Base-by-base conservation (phyloP, 23 tunicate species). In the Trididemnum nubilum region DNA sequence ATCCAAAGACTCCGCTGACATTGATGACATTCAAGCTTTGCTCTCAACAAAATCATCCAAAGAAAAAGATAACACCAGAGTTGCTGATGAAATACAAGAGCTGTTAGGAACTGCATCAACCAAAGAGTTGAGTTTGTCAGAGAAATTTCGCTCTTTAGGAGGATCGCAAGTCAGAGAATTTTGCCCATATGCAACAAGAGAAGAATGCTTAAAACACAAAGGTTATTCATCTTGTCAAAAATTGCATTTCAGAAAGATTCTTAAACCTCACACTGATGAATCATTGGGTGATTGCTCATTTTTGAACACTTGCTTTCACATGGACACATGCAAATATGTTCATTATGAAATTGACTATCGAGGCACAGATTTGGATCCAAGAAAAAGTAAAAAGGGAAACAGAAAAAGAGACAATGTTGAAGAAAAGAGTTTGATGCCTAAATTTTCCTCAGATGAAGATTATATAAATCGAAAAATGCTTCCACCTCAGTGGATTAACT, bases 271-370 rank as follows among this genome's bases (percentile, higher is more conserved):
- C 81, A 95, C 99, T 80, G 98, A 93, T 75, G 98, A 93, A 51
- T 31, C 88, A 0, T 82, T 94, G 72, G 99, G 99, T 0, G 99
- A 96, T 51, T 96, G 99, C 71, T 96, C 99, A 7, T 96, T 96
- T 72, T 83, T 96, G 29, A 96, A 96, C 73, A 96, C 96, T 2
- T 96, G 99, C 73, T 96, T 96, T 50, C 96, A 96, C 79, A 93
- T 91, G 92, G 99, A 96, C 81, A 88, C 99, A 29, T 96, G 99
- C 84, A 96, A 96, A 65, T 96, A 91, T 76, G 99, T 96, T 19
- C 99, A 96, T 76, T 96, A 96, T 72, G 97, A 92, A 69, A 96
- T 96, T 60, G 99, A 96, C 75, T 87, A 96, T 71, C 76, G 95
- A 22, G 94, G 96, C 27, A 90, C 90, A 0, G 96, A 95, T 33